Percentiles rank a stretch among this genome's conserved stretches.
Conservation (phyloP, 2,113 vertebrate species). For the Micronisus gabar region DNA sequence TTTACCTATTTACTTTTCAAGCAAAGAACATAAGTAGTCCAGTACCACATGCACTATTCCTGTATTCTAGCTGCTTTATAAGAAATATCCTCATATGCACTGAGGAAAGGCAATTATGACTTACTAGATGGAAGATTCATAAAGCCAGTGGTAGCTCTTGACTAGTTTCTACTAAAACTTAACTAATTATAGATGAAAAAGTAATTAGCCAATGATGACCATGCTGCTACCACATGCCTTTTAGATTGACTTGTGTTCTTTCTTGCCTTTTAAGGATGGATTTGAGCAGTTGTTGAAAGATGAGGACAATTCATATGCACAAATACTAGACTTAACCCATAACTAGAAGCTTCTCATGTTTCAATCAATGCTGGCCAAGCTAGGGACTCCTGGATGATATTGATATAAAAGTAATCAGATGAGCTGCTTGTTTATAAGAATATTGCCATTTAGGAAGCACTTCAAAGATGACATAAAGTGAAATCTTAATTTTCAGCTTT, state of each 20-base stretch:
- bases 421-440: not conserved
- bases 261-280: not conserved
- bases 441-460: not conserved
- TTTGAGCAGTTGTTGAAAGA: not conserved
- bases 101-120: not conserved
- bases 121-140: not conserved
- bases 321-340: not conserved
- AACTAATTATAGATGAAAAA: not conserved
- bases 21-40: not conserved
- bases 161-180: not conserved
- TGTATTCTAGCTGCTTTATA: not conserved
- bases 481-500: not conserved
- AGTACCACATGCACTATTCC: rapidly evolving
- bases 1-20: not conserved
- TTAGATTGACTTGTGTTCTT: not conserved
- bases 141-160: not conserved
- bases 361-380: not conserved
- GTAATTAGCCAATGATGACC: not conserved
- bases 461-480: not conserved
- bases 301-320: not conserved
- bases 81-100: not conserved
- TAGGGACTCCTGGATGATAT: not conserved
- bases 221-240: not conserved
- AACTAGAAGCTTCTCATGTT: not conserved
- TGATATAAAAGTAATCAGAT: not conserved